phyloP scores from a whole-genome alignment of 2,888 invertebrate species.

The Clusia tigrina region DNA sequence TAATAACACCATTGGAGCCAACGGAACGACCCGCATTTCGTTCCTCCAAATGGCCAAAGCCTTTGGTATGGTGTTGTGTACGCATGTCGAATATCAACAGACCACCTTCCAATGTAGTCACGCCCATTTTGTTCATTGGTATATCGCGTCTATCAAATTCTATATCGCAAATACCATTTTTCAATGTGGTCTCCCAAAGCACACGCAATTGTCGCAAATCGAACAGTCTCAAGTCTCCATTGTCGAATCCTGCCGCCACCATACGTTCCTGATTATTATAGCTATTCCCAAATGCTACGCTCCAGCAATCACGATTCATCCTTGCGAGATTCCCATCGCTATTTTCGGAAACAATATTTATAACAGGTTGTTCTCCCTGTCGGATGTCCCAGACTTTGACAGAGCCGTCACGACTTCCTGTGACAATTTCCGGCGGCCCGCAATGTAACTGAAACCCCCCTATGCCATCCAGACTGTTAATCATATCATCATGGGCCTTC shows the following conservation, averaged over 20 bases:
- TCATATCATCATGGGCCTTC: constrained; percentile 81
- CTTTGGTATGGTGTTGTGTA: constrained; percentile 86
- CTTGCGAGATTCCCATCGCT: constrained; percentile 69
- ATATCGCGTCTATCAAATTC: constrained; percentile 95
- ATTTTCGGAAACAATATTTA: constrained; percentile 71
- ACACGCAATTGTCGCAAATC: constrained; percentile 85
- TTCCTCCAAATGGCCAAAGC: constrained; percentile 75
- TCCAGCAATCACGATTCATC: constrained; percentile 84
- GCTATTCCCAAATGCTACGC: constrained; percentile 91
- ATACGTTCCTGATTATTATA: constrained; percentile 86
- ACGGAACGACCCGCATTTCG: constrained; percentile 63
- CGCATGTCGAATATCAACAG: constrained; percentile 88
- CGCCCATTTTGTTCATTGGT: constrained; percentile 92
- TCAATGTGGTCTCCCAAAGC: constrained; percentile 90
- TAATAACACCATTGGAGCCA: constrained; percentile 63
- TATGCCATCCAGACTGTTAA: constrained; percentile 91
- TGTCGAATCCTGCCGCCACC: constrained; percentile 93
- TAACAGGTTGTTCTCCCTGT: constrained; percentile 88
- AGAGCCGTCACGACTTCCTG: constrained; percentile 91
- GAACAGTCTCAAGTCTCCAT: constrained; percentile 94
- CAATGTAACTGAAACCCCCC: constrained; percentile 83
- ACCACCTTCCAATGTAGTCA: constrained; percentile 90
- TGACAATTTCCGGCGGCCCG: constrained; percentile 94
- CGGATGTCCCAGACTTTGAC: constrained; percentile 97
- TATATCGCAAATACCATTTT: constrained; percentile 87